Conservation (phyloP, 2,113 vertebrate genomes). For the Aldabrachelys gigantea region DNA sequence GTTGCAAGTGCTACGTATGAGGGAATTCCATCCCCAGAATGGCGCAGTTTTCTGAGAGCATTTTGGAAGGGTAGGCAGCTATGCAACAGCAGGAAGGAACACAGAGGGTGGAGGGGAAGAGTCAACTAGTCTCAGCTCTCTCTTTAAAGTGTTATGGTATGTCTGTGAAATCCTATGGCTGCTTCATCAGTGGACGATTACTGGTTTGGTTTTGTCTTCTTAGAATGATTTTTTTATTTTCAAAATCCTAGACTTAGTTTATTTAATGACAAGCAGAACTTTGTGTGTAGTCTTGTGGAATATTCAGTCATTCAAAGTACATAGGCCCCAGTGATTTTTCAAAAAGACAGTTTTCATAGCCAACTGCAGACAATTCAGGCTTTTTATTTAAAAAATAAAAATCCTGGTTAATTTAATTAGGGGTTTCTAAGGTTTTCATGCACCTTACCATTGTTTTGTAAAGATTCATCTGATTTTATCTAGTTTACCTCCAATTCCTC, state of each 20-base stretch:
- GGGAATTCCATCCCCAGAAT: rapidly evolving
- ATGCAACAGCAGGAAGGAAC: rapidly evolving
- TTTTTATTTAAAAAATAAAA: constrained; percentile 16
- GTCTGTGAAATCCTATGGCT: not conserved
- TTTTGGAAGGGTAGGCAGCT: not conserved
- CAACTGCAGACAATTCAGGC: not conserved
- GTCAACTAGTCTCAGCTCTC: not conserved
- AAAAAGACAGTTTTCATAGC: not conserved
- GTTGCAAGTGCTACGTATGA: not conserved
- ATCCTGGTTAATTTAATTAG: constrained; percentile 29
- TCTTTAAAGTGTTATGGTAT: rapidly evolving
- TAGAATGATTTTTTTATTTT: not conserved
- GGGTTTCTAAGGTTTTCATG: not conserved
- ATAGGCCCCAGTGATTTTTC: rapidly evolving
- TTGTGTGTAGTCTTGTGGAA: no score
- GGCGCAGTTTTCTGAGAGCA: not conserved
- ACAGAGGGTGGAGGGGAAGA: not conserved
- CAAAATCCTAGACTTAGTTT: not conserved
- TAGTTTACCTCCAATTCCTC: constrained; percentile 28
- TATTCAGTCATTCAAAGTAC: not conserved
- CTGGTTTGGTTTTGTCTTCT: not conserved
- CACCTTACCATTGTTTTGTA: not conserved
- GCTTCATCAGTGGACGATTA: not conserved
- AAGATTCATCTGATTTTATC: not conserved
- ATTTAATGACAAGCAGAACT: not conserved